These are phyloP conservation scores for Saxidomus purpurata DNA, from an alignment of 1,140 invertebrate species.

Conservation along the genomic window DNA sequence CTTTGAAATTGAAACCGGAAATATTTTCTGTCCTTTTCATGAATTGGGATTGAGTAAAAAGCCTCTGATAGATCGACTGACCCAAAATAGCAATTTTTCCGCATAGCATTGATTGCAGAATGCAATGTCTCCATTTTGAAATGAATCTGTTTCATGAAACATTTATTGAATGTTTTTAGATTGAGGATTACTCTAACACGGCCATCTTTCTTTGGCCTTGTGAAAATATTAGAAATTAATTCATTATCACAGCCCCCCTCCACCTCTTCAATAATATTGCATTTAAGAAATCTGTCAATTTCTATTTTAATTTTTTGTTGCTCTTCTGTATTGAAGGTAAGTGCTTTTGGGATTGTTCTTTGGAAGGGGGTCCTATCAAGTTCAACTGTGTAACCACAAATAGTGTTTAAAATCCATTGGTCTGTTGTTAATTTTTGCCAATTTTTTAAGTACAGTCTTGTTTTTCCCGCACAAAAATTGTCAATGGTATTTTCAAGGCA, in stretches of 20 bases:
- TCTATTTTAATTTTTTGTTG: neutral
- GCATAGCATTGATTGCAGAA: conserved; percentile 23
- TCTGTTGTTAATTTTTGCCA: conserved; percentile 1
- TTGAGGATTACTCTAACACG: neutral
- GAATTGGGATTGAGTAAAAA: neutral
- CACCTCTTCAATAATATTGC: conserved; percentile 3
- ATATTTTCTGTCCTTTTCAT: neutral
- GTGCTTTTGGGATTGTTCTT: neutral
- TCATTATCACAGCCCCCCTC: neutral
- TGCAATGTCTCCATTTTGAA: conserved; percentile 70
- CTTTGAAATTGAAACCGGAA: neutral
- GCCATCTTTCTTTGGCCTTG: neutral
- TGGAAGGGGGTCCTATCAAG: neutral
- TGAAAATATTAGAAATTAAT: conserved; percentile 38
- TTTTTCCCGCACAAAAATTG: conserved; percentile 61
- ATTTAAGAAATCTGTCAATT: neutral
- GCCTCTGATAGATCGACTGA: conserved; percentile 58
- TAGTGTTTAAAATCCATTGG: conserved; percentile 3
- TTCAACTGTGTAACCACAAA: conserved; percentile 15
- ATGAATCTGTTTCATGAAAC: conserved; percentile 44
- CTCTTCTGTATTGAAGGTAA: neutral
- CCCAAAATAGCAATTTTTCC: conserved; percentile 22
- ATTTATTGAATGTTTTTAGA: neutral
- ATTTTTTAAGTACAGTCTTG: neutral
- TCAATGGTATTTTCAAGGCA: neutral